phyloP scores from a whole-genome alignment of 2,797 vertebrate species.

The Tinamus major region DNA sequence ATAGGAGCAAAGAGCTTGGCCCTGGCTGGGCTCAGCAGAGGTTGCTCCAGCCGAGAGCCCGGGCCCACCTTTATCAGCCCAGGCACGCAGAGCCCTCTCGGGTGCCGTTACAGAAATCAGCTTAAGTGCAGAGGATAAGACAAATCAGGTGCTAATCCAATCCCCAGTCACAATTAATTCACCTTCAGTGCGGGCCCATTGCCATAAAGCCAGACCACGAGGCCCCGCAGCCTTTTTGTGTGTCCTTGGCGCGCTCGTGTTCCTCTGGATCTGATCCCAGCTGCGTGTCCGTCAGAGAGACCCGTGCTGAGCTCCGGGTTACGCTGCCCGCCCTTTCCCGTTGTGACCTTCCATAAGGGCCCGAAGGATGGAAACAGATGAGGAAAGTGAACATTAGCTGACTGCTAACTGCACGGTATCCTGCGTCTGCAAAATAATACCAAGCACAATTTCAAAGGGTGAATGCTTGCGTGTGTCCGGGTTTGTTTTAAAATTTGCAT shows the following conservation, averaged over 20 bases:
- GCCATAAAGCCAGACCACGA: background rate
- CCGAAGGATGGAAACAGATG: background rate
- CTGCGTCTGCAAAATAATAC: background rate
- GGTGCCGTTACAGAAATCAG: background rate
- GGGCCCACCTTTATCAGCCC: background rate
- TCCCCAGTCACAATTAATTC: background rate
- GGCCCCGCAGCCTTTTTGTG: background rate
- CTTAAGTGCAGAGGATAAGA: background rate
- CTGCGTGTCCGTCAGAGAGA: background rate
- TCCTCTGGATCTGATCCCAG: background rate
- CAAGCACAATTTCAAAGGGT: background rate
- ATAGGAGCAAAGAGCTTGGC: background rate
- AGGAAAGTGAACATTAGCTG: background rate
- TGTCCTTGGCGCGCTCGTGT: background rate
- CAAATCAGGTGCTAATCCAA: background rate
- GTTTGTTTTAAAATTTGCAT: background rate
- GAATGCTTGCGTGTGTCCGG: background rate
- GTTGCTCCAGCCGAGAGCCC: background rate
- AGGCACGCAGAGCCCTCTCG: background rate
- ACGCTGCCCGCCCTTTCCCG: background rate
- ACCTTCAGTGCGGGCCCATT: background rate
- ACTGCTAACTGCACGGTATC: background rate
- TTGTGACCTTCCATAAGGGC: background rate
- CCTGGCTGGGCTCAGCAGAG: background rate
- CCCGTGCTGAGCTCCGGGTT: background rate